Conservation (phyloP, 2,888 invertebrate genomes). For the Choreutis nemorana region DNA sequence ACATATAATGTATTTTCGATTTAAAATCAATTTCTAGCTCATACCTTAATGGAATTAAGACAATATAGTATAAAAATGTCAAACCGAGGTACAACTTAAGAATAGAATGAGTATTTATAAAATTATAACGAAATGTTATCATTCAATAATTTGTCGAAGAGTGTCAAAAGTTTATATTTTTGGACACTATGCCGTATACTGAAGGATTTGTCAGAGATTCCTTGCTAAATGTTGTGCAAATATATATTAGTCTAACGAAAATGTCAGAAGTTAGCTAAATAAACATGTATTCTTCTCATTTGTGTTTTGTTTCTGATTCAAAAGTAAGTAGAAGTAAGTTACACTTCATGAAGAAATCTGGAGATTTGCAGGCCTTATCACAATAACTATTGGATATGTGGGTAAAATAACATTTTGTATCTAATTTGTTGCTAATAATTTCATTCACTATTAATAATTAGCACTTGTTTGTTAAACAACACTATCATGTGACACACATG, state of each 20-base stretch:
- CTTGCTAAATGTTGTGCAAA: too few species aligned
- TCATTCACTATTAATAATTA: too few species aligned
- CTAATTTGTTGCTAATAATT: too few species aligned
- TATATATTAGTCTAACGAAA: too few species aligned
- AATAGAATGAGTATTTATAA: conserved; percentile 27
- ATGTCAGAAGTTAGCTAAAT: not conserved
- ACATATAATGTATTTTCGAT: too few species aligned
- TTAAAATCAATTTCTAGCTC: too few species aligned
- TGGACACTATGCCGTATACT: conserved; percentile 10
- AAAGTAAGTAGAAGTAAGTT: not conserved
- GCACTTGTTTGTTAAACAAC: not conserved
- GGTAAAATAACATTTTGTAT: too few species aligned
- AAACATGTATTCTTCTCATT: not conserved
- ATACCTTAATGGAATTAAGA: conserved; percentile 12
- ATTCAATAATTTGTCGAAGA: too few species aligned
- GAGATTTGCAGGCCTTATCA: not conserved
- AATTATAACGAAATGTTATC: conserved; percentile 14
- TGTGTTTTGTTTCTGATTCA: not conserved
- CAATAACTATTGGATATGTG: not conserved
- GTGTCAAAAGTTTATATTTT: conserved; percentile 14
- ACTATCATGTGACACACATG: not conserved
- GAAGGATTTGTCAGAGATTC: conserved; percentile 1
- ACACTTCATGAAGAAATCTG: too few species aligned
- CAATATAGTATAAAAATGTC: conserved; percentile 20
- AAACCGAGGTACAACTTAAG: conserved; percentile 38